Conservation (phyloP, 2,113 vertebrate genomes). For the Perca fluviatilis region DNA sequence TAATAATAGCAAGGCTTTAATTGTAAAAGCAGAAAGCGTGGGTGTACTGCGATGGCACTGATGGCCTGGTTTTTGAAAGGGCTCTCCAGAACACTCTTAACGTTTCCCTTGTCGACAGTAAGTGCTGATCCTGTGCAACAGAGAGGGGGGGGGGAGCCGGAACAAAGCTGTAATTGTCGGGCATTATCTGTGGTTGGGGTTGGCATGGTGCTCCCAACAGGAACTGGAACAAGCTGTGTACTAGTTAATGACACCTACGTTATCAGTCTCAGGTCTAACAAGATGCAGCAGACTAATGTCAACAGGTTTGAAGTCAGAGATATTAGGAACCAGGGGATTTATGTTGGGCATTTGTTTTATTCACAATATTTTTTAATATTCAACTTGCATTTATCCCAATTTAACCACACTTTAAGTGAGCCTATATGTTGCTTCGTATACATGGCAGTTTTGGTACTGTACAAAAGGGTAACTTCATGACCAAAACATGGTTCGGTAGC, state of each 20-base stretch:
- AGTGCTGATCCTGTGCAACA: slow-evolving; percentile 52
- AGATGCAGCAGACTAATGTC: background rate
- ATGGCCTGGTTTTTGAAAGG: slow-evolving; percentile 50
- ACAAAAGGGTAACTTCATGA: too few species aligned
- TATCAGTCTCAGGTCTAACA: slow-evolving; percentile 24
- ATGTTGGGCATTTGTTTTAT: background rate
- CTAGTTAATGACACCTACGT: slow-evolving; percentile 31
- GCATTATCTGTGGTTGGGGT: slow-evolving; percentile 49
- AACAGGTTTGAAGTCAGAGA: slow-evolving; percentile 6
- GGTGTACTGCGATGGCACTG: slow-evolving; percentile 32
- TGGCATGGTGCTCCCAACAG: slow-evolving; percentile 30
- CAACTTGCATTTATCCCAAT: background rate
- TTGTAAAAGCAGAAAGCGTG: background rate
- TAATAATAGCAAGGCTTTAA: slow-evolving; percentile 42
- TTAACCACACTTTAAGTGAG: background rate
- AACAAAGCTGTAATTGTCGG: slow-evolving; percentile 66
- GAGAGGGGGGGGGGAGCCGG: slow-evolving; percentile 12
- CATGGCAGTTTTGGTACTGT: too few species aligned
- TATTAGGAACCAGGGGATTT: background rate
- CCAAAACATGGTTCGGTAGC: too few species aligned
- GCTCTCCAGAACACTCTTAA: slow-evolving; percentile 64
- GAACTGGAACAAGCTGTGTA: slow-evolving; percentile 54
- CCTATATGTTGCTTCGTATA: background rate
- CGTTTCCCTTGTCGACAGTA: slow-evolving; percentile 57
- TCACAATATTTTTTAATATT: background rate